Conservation (phyloP, 2,888 invertebrate genomes). For the Julus scanicus region DNA sequence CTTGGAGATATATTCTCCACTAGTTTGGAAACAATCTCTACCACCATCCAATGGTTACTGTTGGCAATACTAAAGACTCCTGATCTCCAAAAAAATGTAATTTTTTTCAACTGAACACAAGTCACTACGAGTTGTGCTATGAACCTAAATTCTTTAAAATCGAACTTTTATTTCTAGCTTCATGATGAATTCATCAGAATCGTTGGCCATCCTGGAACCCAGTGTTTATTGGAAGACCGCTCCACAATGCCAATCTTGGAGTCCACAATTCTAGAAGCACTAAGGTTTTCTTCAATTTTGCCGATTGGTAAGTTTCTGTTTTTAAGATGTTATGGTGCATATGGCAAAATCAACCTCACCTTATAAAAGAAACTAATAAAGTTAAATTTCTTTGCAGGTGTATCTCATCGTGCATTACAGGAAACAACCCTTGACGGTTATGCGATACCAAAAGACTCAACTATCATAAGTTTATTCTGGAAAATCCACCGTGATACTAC, state of each 20-base stretch:
- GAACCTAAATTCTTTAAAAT: no score
- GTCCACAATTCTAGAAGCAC: not conserved
- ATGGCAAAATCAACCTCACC: no score
- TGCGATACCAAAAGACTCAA: conserved; percentile 75
- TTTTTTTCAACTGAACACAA: not conserved
- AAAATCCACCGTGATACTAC: conserved; percentile 79
- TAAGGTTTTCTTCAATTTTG: not conserved
- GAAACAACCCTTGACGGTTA: conserved; percentile 73
- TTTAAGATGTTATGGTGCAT: not conserved
- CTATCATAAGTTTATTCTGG: conserved; percentile 84
- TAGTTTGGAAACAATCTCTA: conserved; percentile 84
- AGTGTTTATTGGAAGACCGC: not conserved
- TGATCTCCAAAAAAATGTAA: conserved; percentile 69
- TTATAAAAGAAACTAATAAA: no score
- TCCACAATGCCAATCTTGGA: not conserved
- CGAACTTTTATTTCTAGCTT: not conserved
- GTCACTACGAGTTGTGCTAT: no score
- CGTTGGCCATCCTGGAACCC: not conserved
- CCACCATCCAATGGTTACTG: conserved; percentile 84
- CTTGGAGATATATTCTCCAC: conserved; percentile 87
- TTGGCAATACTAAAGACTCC: conserved; percentile 79
- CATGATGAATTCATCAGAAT: not conserved
- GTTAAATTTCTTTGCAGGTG: conserved; percentile 62
- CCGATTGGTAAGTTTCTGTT: not conserved
- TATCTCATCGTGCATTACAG: conserved; percentile 63